Percentiles rank a stretch among this genome's conserved stretches.
Evolutionary conservation across 1,140 invertebrate genomes (phyloP).

Genomic region (Theocolax elegans): DNA sequence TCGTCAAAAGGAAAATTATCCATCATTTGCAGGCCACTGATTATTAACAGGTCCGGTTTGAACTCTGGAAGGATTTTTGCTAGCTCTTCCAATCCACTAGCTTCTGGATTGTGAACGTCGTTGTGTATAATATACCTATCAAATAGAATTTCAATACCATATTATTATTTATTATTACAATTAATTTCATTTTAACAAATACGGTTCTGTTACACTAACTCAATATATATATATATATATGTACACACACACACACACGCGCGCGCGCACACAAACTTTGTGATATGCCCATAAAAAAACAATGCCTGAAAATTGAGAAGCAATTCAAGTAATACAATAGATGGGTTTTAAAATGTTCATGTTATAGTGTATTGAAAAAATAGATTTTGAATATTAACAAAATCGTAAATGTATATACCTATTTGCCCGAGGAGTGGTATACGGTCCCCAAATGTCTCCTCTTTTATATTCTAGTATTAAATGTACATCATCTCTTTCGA

Average conservation of each 20-base stretch:
- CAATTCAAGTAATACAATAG: too few species aligned
- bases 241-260: too few species aligned
- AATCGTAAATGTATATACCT: slow-evolving; percentile 67
- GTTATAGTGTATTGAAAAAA: too few species aligned
- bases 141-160: too few species aligned
- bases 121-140: slow-evolving; percentile 86
- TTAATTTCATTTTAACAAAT: slow-evolving; percentile 22
- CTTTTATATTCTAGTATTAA: slow-evolving; percentile 84
- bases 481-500: slow-evolving; percentile 83
- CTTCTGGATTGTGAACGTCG: slow-evolving; percentile 82
- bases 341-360: background rate
- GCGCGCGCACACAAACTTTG: too few species aligned
- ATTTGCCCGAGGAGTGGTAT: slow-evolving; percentile 82
- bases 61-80: slow-evolving; percentile 73
- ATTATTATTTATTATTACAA: too few species aligned
- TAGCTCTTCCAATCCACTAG: slow-evolving; percentile 81
- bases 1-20: slow-evolving; percentile 83
- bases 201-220: too few species aligned
- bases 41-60: slow-evolving; percentile 80
- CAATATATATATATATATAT: too few species aligned
- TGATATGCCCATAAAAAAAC: too few species aligned
- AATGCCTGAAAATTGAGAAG: too few species aligned
- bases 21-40: slow-evolving; percentile 91
- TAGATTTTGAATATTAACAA: too few species aligned
- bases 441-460: slow-evolving; percentile 81